Base-by-base conservation (phyloP, 2,113 vertebrate species). In the Sinocyclocheilus rhinocerous region DNA sequence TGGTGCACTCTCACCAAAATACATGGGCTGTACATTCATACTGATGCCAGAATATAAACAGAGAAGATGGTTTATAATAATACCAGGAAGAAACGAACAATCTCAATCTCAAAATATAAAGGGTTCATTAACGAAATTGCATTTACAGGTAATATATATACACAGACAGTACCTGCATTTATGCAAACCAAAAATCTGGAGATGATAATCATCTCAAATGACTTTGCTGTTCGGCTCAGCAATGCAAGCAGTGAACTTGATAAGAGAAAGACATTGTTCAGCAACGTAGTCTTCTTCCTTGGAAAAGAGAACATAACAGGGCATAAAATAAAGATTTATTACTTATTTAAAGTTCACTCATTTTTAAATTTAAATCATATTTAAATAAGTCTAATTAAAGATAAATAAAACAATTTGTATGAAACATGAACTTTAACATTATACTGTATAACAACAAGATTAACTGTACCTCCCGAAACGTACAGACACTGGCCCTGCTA, bases 21-120 rank as follows among this genome's bases (percentile, higher is more conserved):
- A 98, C 97, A 98, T 97, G 85, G 97, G 97, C 90, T 98, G 97
- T 39, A 98, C 90, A n/a, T 94, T 97, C 96, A 99, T 97, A 93
- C 97, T 95, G 76, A 98, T 93, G 78, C 97, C 96, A 97, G 89
- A 33, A 91, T 76, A 89, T 83, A 13, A 86, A 63, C 70, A 69
- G 12, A 50, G 15, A 42, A 24, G 13, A 77, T 77, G 26, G 16
- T 77, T 55, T 55, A 82, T 39, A 45, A 24, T 45, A n/a, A 65
- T 15, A 20, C 8, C 12, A 76, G 24, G 29, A 61, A 72, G 1
- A 72, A 29, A 55, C 33, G n/a, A 77, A 13, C 15, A 24, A 72
- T 50, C 55, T 48, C 4, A 69, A 20, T 65, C 61, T 42, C 10
- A 73, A 72, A 70, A 50, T 29, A 82, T 52, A 26, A 20, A 24